phyloP scores from a whole-genome alignment of 2,113 vertebrate species.

The Microcebus murinus region DNA sequence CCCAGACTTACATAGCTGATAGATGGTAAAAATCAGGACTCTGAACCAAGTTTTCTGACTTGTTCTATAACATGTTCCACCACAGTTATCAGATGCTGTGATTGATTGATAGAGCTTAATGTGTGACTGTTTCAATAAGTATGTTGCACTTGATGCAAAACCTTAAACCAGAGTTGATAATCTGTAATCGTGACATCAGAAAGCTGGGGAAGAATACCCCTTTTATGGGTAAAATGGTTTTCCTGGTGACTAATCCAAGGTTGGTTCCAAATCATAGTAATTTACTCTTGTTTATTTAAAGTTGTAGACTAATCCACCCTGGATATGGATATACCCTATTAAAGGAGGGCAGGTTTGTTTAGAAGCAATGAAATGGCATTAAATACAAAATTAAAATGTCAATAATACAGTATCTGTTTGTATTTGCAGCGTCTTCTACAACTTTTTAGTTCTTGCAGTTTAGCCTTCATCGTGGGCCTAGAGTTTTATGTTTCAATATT shows the following conservation, averaged over 20 bases:
- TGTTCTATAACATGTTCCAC: neutral
- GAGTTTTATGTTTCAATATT: constrained; percentile 53
- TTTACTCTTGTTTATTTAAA: constrained; percentile 45
- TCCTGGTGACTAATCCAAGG: constrained; percentile 9
- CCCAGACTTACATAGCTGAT: neutral
- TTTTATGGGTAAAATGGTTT: constrained; percentile 28
- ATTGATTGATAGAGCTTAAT: constrained; percentile 21
- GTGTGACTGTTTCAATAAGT: constrained; percentile 25
- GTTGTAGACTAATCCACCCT: neutral
- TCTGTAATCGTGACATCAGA: constrained; percentile 34
- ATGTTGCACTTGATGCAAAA: constrained; percentile 28
- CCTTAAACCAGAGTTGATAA: constrained; percentile 32
- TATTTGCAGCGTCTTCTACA: neutral
- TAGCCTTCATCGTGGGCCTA: neutral
- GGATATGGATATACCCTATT: neutral
- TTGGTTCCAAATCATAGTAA: constrained; percentile 42
- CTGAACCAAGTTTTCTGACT: neutral
- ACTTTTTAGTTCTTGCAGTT: constrained; percentile 10
- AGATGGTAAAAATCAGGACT: constrained; percentile 28
- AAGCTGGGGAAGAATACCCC: neutral
- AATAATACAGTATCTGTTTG: neutral
- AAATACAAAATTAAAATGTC: constrained; percentile 45
- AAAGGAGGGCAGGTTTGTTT: neutral
- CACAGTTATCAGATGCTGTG: neutral
- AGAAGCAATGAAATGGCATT: neutral